Evolutionary conservation across 35 echinoderm and acorn worm genomes (phyloP).

Genomic region (Lytechinus variegatus): DNA sequence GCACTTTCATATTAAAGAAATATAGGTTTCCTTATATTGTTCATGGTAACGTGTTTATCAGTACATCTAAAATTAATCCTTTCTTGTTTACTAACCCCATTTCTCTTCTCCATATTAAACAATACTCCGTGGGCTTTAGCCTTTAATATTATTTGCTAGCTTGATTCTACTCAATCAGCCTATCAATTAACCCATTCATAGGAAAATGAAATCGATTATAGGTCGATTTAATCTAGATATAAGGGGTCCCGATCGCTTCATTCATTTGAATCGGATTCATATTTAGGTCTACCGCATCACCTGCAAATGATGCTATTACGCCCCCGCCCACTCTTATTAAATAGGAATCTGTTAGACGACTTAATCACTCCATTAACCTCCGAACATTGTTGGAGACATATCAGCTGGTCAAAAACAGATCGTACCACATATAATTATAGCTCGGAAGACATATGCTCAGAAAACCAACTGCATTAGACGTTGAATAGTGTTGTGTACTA

Average conservation of each 20-base stretch:
- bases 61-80: too few species aligned
- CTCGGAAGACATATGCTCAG: too few species aligned
- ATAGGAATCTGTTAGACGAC: background rate
- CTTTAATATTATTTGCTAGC: too few species aligned
- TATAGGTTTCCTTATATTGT: too few species aligned
- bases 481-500: too few species aligned
- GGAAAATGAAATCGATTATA: background rate
- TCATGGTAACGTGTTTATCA: too few species aligned
- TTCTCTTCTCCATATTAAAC: background rate
- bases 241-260: background rate
- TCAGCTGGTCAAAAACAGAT: background rate
- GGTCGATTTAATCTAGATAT: background rate
- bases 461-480: too few species aligned
- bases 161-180: background rate
- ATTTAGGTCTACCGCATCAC: background rate
- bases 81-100: background rate
- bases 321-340: background rate
- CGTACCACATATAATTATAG: too few species aligned
- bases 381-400: background rate
- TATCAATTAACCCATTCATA: background rate
- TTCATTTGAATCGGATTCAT: background rate
- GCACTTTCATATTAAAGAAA: too few species aligned
- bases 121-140: background rate
- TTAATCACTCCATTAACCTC: background rate
- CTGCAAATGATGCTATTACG: background rate